Conservation (phyloP, 2,797 vertebrate species). For the Todus mexicanus region DNA sequence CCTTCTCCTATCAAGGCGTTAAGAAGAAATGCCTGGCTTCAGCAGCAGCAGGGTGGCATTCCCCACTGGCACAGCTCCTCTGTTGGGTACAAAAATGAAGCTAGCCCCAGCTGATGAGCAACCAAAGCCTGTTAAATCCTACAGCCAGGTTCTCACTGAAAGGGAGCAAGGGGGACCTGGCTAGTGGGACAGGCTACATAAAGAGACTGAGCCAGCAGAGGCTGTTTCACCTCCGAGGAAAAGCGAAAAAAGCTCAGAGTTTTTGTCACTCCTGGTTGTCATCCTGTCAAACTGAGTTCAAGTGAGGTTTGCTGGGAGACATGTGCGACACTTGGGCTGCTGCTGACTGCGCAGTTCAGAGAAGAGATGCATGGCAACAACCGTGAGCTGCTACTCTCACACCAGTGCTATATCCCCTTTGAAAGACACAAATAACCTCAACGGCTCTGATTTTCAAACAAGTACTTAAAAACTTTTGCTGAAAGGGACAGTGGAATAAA, state of each 20-base stretch:
- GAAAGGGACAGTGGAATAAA: slow-evolving; percentile 28
- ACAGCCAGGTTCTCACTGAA: rapidly evolving
- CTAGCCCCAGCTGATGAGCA: neutral
- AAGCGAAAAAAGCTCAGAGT: neutral
- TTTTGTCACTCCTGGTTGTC: neutral
- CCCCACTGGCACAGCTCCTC: neutral
- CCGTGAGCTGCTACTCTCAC: neutral
- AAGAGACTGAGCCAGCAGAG: rapidly evolving
- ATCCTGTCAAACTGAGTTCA: neutral
- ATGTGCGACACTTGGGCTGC: neutral
- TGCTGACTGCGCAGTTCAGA: neutral
- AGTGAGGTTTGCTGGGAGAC: neutral
- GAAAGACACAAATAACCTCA: neutral
- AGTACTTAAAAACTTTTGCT: slow-evolving; percentile 1
- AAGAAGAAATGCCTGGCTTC: neutral
- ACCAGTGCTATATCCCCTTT: neutral
- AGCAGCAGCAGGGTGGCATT: neutral
- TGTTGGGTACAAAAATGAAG: neutral
- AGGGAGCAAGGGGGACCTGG: neutral
- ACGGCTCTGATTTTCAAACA: neutral
- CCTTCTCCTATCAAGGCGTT: neutral
- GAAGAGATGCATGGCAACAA: neutral
- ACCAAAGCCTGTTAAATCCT: neutral
- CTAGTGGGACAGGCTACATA: rapidly evolving
- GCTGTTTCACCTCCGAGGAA: neutral